Evolutionary conservation across 2,113 vertebrate genomes (phyloP).

Genomic region (Lophius piscatorius): DNA sequence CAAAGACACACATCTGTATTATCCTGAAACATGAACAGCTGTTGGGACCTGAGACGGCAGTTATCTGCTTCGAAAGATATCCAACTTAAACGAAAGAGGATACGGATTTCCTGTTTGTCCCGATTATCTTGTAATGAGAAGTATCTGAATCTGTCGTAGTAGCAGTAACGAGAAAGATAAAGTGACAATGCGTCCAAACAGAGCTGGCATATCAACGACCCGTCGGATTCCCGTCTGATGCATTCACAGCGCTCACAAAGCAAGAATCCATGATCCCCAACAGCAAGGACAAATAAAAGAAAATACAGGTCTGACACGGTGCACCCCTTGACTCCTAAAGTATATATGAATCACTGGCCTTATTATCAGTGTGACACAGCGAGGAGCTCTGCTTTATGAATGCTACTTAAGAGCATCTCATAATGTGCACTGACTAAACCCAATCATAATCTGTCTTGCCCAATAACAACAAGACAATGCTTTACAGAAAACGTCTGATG

Average conservation of each 20-base stretch:
- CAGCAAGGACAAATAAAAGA: slow-evolving; percentile 78
- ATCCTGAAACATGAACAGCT: slow-evolving; percentile 66
- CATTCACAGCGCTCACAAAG: slow-evolving; percentile 48
- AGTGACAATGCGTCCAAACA: slow-evolving; percentile 87
- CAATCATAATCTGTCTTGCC: slow-evolving; percentile 84
- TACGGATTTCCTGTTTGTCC: slow-evolving; percentile 85
- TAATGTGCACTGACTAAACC: slow-evolving; percentile 77
- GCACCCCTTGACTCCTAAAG: slow-evolving; percentile 78
- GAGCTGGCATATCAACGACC: slow-evolving; percentile 90
- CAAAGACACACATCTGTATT: slow-evolving; percentile 43
- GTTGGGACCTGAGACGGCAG: slow-evolving; percentile 61
- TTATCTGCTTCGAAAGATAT: slow-evolving; percentile 76
- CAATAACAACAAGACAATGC: slow-evolving; percentile 85
- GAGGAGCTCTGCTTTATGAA: slow-evolving; percentile 75
- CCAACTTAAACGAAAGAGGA: slow-evolving; percentile 81
- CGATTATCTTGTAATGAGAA: slow-evolving; percentile 94
- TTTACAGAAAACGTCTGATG: slow-evolving; percentile 80
- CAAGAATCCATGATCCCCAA: slow-evolving; percentile 53
- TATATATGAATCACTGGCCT: slow-evolving; percentile 82
- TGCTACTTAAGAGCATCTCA: slow-evolving; percentile 79
- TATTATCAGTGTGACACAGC: slow-evolving; percentile 81
- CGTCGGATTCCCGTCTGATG: slow-evolving; percentile 70
- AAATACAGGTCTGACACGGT: slow-evolving; percentile 63
- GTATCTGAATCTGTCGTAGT: slow-evolving; percentile 88
- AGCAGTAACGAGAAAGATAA: slow-evolving; percentile 89